phyloP scores from a whole-genome alignment of 1,140 invertebrate species.

The Ostrea edulis region DNA sequence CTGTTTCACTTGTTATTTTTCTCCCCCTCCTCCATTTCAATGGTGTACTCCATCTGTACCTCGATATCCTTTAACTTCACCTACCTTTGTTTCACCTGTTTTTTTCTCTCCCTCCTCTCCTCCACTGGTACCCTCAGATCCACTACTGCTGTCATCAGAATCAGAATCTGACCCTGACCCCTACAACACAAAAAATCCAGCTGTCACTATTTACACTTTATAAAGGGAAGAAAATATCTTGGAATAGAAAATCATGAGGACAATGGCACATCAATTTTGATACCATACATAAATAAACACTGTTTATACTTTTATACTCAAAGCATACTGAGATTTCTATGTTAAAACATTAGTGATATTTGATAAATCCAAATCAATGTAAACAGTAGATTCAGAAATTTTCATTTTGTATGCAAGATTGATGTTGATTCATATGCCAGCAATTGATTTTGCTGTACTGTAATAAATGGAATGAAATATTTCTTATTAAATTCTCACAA shows the following conservation, averaged over 20 bases:
- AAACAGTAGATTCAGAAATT: too few species aligned
- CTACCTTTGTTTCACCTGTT: conserved; percentile 42
- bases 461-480: too few species aligned
- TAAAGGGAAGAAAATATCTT: not conserved
- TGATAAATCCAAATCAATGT: too few species aligned
- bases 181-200: conserved; percentile 5
- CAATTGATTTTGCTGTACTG: too few species aligned
- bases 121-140: conserved; percentile 61
- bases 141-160: conserved; percentile 68
- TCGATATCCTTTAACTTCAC: not conserved
- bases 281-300: not conserved
- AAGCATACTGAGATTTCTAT: too few species aligned
- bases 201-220: not conserved
- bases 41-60: not conserved
- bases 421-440: too few species aligned
- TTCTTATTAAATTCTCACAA: too few species aligned
- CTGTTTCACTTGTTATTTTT: conserved; percentile 37
- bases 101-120: conserved; percentile 50
- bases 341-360: too few species aligned
- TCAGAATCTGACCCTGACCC: conserved; percentile 61
- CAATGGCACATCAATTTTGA: not conserved
- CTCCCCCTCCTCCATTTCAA: not conserved
- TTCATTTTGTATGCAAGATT: too few species aligned
- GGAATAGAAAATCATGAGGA: not conserved
- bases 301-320: too few species aligned